phyloP scores from a whole-genome alignment of 2,797 vertebrate genomes.

The Heteromormyrus szaboi region DNA sequence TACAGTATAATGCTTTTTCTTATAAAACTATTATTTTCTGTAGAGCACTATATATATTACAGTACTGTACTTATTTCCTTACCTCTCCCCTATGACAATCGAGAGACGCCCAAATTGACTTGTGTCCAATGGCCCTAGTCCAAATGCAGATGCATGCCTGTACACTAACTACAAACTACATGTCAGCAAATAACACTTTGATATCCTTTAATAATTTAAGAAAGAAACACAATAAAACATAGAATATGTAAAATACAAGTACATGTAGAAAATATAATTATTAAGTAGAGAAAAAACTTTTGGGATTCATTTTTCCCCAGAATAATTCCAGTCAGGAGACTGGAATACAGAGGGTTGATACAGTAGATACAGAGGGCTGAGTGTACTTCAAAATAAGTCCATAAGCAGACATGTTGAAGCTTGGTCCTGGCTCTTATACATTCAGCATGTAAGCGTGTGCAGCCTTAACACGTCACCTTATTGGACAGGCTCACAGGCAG shows the following conservation, averaged over 20 bases:
- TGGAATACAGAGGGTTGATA: not conserved
- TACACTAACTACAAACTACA: no score
- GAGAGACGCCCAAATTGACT: no score
- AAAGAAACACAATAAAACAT: no score
- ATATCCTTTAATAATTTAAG: not conserved
- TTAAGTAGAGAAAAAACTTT: not conserved
- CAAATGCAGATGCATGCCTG: no score
- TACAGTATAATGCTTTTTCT: not conserved
- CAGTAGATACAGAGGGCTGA: not conserved
- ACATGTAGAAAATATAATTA: not conserved
- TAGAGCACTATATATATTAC: not conserved
- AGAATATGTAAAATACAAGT: not conserved
- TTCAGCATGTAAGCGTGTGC: not conserved
- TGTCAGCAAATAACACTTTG: no score
- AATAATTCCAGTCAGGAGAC: not conserved
- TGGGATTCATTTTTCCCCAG: not conserved
- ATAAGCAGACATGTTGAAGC: not conserved
- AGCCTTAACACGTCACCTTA: not conserved
- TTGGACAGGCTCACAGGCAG: not conserved
- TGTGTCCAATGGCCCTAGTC: no score
- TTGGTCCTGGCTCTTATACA: not conserved
- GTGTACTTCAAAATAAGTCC: not conserved
- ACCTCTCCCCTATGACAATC: no score
- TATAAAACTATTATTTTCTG: not conserved
- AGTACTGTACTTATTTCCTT: no score